Percentiles rank a stretch among this genome's conserved stretches.
Conservation (phyloP, 64 coral and sea anemone species). For the Pocillopora damicornis region DNA sequence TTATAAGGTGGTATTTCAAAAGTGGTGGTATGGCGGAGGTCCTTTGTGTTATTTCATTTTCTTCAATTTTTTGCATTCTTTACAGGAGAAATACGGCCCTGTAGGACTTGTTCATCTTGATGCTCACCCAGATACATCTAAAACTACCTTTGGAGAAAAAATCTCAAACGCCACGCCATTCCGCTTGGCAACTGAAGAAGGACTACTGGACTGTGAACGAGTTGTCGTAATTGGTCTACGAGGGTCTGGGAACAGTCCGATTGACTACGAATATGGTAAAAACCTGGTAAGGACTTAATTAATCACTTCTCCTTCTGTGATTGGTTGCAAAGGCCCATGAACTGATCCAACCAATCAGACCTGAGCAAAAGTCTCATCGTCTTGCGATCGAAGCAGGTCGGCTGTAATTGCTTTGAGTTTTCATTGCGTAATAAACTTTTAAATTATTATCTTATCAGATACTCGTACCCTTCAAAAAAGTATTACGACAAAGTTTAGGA, state of each 20-base stretch:
- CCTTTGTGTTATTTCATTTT: background rate
- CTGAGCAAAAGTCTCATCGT: too few relatives aligned
- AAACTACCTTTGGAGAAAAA: slow-evolving; percentile 50
- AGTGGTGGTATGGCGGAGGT: too few relatives aligned
- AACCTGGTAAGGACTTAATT: background rate
- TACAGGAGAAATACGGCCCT: slow-evolving; percentile 69
- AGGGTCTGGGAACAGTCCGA: slow-evolving; percentile 33
- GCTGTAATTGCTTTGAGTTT: too few relatives aligned
- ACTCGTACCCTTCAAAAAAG: too few relatives aligned
- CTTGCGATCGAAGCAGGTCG: too few relatives aligned
- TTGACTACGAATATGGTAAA: slow-evolving; percentile 38
- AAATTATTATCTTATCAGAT: too few relatives aligned
- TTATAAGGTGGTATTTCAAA: background rate
- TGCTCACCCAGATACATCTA: slow-evolving; percentile 62
- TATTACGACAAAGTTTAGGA: too few relatives aligned
- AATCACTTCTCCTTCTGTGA: background rate
- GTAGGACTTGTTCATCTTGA: slow-evolving; percentile 69
- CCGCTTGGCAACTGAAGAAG: slow-evolving; percentile 68
- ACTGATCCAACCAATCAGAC: background rate
- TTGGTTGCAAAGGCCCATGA: background rate
- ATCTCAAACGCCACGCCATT: slow-evolving; percentile 68
- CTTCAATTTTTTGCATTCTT: background rate
- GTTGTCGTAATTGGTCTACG: slow-evolving; percentile 73
- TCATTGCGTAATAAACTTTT: too few relatives aligned
- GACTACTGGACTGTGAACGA: slow-evolving; percentile 52